Conservation (phyloP, 2,113 vertebrate genomes). For the Thalassoma bifasciatum region DNA sequence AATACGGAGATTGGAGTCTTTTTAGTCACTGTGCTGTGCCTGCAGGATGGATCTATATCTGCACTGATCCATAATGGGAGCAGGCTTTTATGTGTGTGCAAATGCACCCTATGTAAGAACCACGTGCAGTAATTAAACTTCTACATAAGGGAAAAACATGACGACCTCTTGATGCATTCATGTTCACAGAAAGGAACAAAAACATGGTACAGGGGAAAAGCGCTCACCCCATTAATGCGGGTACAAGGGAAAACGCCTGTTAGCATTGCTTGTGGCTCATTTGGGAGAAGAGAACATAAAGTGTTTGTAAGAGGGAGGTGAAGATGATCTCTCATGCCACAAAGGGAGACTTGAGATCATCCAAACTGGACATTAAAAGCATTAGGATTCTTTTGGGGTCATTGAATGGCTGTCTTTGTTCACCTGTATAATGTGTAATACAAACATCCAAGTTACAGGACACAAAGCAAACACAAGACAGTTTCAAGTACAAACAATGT, state of each 20-base stretch:
- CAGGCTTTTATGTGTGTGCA: background rate
- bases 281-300: background rate
- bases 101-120: background rate
- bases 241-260: background rate
- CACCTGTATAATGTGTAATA: no score
- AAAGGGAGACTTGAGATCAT: background rate
- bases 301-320: background rate
- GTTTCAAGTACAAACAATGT: background rate
- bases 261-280: constrained; percentile 5
- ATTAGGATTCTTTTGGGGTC: background rate
- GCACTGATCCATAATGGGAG: constrained; percentile 43
- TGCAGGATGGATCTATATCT: constrained; percentile 32
- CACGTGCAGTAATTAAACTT: constrained; percentile 28
- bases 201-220: background rate
- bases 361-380: background rate
- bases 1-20: constrained; percentile 19
- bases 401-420: background rate
- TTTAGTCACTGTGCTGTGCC: constrained; percentile 18
- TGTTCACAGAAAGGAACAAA: background rate
- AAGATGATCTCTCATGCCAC: background rate
- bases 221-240: background rate
- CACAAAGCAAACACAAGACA: no score
- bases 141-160: constrained; percentile 16
- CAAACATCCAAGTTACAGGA: no score
- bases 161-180: constrained; percentile 1